Evolutionary conservation across 2,797 vertebrate genomes (phyloP).

Genomic region (Hirundo rustica): DNA sequence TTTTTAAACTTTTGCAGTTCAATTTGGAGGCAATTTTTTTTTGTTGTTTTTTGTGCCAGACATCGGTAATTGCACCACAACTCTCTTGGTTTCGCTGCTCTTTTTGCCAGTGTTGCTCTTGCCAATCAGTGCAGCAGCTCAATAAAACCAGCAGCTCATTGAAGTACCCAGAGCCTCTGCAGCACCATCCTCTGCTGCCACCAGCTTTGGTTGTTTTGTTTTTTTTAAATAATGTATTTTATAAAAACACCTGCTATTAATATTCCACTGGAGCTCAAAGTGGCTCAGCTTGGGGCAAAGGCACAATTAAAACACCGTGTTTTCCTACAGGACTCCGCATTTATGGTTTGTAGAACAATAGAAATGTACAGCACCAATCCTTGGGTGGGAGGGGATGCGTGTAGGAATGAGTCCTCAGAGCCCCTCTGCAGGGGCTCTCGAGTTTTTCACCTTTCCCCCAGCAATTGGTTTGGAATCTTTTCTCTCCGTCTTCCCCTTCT

Average conservation of each 20-base stretch:
- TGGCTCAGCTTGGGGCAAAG: constrained; percentile 83
- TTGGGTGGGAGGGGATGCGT: constrained; percentile 68
- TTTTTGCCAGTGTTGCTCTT: background rate
- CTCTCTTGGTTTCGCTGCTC: background rate
- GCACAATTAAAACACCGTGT: constrained; percentile 75
- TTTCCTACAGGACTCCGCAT: constrained; percentile 66
- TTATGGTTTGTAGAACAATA: constrained; percentile 77
- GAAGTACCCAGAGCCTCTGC: constrained; percentile 9
- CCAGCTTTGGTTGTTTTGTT: background rate
- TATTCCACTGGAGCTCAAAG: constrained; percentile 76
- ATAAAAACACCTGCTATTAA: constrained; percentile 77
- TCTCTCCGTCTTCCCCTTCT: constrained; percentile 1
- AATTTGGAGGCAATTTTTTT: constrained; percentile 8
- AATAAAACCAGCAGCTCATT: constrained; percentile 30
- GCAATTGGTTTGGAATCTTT: background rate
- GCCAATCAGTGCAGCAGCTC: constrained; percentile 62
- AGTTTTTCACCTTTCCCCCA: constrained; percentile 43
- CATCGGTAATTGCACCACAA: background rate
- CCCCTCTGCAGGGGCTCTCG: constrained; percentile 41
- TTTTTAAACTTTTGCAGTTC: background rate
- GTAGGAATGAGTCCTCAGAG: constrained; percentile 58
- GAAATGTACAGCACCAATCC: constrained; percentile 93
- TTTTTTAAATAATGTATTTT: background rate
- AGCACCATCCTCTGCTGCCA: constrained; percentile 48
- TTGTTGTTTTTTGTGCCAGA: background rate